Evolutionary conservation across 2,797 vertebrate genomes (phyloP), one percentile per base, ranked within the genome.

Genomic region (Garrulus glandarius): DNA sequence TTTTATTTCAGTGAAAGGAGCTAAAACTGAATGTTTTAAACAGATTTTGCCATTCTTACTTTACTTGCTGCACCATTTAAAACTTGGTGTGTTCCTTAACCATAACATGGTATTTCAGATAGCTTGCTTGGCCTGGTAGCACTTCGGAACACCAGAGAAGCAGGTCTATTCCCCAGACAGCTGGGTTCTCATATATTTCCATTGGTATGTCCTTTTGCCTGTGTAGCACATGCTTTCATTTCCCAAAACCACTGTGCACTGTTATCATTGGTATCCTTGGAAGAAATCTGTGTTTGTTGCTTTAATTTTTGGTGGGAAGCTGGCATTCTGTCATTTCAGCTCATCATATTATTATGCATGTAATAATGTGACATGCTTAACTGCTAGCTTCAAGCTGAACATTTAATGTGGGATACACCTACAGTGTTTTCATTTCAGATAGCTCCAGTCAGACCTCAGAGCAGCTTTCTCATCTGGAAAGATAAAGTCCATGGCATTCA

Each of bases 361-460:
- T 88, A 95, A 77, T 93, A 94, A 97, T 95, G 87, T 96, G 95
- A 95, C 92, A 94, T 88, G 72, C 84, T 95, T 95, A 97, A 97
- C 94, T 94, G 92, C 89, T 94, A 84, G 76, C 95, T 95, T 96
- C 69, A 94, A 97, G 87, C 55, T 94, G 96, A 97, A 93, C 92
- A 89, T 85, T 93, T 97, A 95, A 92, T 91, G 84, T 84, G 87
- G 92, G 87, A 78, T 76, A 75, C 60, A 71, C 83, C 93, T 96
- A 72, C 23, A 70, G 34, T 63, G 56, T 89, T 92, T 93, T 87
- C 85, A 75, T 11, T 84, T 94, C 69, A 92, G 36, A 87, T 47
- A 89, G 76, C 60, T 80, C 50, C 64, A 89, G 36, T 93, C 86
- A 94, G 64, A 81, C 64, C 93, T 96, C 47, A 68, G 57, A 87